Conservation (phyloP, 2,797 vertebrate genomes). For the Oophaga sylvatica region DNA sequence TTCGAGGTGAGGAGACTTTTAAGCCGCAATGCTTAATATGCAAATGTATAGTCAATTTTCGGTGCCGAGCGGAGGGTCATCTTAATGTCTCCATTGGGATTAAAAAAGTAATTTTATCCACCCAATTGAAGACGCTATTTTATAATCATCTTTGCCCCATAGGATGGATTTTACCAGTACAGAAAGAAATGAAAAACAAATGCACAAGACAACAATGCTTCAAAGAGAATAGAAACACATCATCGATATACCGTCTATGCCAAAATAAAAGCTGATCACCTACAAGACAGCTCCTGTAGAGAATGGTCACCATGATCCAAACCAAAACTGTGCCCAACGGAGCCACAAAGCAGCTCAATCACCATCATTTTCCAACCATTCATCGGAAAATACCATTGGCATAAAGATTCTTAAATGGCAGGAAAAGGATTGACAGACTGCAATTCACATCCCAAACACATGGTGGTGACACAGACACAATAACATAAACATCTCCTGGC, state of each 20-base stretch:
- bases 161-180: no score
- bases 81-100: background rate
- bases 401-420: no score
- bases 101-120: background rate
- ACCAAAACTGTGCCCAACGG: background rate
- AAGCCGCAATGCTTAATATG: no score
- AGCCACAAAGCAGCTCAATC: background rate
- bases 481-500: no score
- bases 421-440: no score
- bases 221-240: background rate
- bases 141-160: background rate
- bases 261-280: background rate
- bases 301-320: background rate
- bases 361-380: background rate
- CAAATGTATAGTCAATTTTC: no score
- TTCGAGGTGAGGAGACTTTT: no score
- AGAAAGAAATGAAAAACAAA: background rate
- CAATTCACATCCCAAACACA: no score
- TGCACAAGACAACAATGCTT: background rate
- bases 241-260: background rate
- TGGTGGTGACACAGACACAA: no score
- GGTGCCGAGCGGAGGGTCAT: no score
- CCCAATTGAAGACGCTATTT: background rate
- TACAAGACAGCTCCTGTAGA: background rate
- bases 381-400: no score